A percentile compares a stretch with the other conserved stretches of the same genome.
These are phyloP conservation scores for Intellagama lesueurii DNA, from an alignment of 2,797 vertebrate genomes.

Conservation along the genomic window DNA sequence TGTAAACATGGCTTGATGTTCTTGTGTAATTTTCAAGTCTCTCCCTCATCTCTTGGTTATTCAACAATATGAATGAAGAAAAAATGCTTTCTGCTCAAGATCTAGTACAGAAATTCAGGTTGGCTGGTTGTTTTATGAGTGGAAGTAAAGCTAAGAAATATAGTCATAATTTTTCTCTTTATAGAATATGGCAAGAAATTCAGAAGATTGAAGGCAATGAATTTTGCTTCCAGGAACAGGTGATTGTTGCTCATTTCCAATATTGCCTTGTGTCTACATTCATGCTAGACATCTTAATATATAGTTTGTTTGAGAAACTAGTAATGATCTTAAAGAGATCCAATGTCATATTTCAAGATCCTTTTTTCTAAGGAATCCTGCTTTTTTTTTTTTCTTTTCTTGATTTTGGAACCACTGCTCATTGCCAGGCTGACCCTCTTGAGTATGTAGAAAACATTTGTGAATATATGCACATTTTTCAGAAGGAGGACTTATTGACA, in stretches of 20 bases:
- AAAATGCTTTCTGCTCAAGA: background rate
- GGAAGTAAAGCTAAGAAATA: background rate
- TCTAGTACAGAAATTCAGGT: background rate
- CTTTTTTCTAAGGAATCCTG: background rate
- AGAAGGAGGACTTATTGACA: conserved; percentile 86
- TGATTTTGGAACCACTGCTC: conserved; percentile 19
- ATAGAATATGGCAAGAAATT: conserved; percentile 91
- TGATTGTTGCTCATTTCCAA: conserved; percentile 63
- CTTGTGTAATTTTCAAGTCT: background rate
- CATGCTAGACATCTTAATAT: background rate
- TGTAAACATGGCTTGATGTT: background rate
- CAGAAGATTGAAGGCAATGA: conserved; percentile 91
- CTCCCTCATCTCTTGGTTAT: background rate
- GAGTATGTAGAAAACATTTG: conserved; percentile 90
- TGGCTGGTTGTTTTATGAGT: background rate
- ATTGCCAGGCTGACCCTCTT: conserved; percentile 87
- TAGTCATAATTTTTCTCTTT: conserved; percentile 36
- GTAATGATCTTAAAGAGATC: background rate
- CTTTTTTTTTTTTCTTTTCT: background rate
- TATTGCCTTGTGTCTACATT: background rate
- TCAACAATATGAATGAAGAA: background rate
- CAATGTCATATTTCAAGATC: background rate
- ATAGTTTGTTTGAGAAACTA: background rate
- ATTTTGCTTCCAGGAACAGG: conserved; percentile 93
- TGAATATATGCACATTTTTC: conserved; percentile 92